A percentile compares a stretch with the other conserved stretches of the same genome.
Conservation (phyloP, 2,113 vertebrate species). For the Platichthys stellatus region DNA sequence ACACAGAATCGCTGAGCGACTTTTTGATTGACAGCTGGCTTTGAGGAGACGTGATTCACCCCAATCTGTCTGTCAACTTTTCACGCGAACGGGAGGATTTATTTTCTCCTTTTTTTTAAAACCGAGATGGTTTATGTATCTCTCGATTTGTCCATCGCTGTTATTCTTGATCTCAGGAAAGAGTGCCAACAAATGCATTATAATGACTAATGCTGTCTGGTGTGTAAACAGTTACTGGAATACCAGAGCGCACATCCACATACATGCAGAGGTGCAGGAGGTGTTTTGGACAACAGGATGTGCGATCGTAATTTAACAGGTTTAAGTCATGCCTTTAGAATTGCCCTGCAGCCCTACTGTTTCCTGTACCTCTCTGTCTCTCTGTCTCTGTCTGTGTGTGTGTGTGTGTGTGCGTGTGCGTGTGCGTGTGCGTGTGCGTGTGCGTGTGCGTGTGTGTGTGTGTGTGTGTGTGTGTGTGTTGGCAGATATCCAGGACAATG, state of each 20-base stretch:
- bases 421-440: slow-evolving; percentile 12
- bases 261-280: slow-evolving; percentile 47
- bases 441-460: background rate
- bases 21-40: slow-evolving; percentile 65
- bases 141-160: slow-evolving; percentile 40
- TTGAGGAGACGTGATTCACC: slow-evolving; percentile 66
- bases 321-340: slow-evolving; percentile 76
- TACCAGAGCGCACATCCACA: slow-evolving; percentile 32
- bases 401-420: background rate
- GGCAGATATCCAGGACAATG: slow-evolving; percentile 46
- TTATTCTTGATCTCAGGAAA: slow-evolving; percentile 16
- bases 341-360: slow-evolving; percentile 68
- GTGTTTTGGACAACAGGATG: slow-evolving; percentile 76
- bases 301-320: slow-evolving; percentile 72
- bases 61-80: slow-evolving; percentile 66
- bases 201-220: slow-evolving; percentile 57
- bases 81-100: slow-evolving; percentile 17
- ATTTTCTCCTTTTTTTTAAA: slow-evolving; percentile 12
- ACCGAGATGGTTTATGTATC: slow-evolving; percentile 35
- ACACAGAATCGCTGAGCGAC: slow-evolving; percentile 20
- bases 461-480: slow-evolving; percentile 34
- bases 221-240: slow-evolving; percentile 58
- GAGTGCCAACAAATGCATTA: slow-evolving; percentile 62
- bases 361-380: slow-evolving; percentile 51
- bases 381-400: background rate